Conservation (phyloP, 2,888 invertebrate species). For the Petrolisthes cinctipes region DNA sequence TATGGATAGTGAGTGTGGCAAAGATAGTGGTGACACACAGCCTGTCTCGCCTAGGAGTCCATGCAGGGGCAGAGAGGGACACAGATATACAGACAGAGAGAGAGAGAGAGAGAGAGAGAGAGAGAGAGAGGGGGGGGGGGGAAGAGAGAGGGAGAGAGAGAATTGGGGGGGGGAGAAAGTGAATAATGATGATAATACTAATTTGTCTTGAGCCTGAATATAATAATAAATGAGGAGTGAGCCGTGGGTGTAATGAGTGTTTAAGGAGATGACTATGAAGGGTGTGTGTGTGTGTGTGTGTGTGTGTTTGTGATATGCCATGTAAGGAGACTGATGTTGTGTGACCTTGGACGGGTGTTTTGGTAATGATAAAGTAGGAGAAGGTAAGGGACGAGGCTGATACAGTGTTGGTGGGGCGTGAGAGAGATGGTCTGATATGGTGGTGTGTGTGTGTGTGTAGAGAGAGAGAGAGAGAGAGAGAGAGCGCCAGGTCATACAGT, state of each 20-base stretch:
- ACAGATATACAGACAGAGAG: constrained; percentile 1
- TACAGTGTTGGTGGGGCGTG: background rate
- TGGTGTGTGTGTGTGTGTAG: too few species aligned
- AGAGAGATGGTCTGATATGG: background rate
- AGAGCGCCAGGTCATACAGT: background rate
- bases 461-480: constrained; percentile 20
- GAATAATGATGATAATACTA: too few species aligned
- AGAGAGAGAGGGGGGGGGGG: background rate
- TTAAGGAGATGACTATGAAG: background rate
- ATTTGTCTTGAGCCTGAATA: too few species aligned
- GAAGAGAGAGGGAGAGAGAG: too few species aligned
- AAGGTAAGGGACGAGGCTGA: background rate
- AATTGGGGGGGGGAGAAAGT: too few species aligned
- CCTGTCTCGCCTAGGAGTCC: too few species aligned
- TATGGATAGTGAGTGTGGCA: background rate
- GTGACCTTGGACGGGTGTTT: too few species aligned
- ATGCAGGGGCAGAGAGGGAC: background rate
- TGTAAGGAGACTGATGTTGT: background rate
- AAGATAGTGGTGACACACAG: background rate
- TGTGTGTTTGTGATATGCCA: too few species aligned
- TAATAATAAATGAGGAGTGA: too few species aligned
- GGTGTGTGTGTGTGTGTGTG: background rate
- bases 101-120: background rate
- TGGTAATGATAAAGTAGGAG: background rate
- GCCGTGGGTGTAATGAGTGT: too few species aligned